Percentiles rank a stretch among this genome's conserved stretches.
phyloP scores from a whole-genome alignment of 2,797 vertebrate species.

The Amblyraja radiata region DNA sequence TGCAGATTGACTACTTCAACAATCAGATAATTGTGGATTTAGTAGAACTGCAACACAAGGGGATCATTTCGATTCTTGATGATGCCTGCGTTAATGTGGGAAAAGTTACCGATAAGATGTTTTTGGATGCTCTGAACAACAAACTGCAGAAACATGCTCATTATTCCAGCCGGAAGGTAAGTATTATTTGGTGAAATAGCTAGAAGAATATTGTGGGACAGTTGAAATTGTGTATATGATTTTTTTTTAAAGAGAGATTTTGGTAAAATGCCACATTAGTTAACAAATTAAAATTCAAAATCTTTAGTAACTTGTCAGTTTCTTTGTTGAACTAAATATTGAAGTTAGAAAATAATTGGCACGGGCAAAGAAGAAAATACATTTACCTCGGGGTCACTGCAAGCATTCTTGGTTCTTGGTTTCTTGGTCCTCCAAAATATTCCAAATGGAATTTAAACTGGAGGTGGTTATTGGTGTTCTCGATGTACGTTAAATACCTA shows the following conservation, averaged over 20 bases:
- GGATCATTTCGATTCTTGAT: slow-evolving; percentile 87
- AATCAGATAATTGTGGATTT: slow-evolving; percentile 96
- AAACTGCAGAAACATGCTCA: slow-evolving; percentile 88
- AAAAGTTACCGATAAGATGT: slow-evolving; percentile 91
- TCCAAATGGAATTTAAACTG: too few species aligned
- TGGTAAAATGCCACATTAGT: background rate
- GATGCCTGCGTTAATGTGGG: slow-evolving; percentile 98
- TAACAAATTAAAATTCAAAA: background rate
- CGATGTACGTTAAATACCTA: background rate
- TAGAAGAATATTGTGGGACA: background rate
- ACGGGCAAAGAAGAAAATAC: background rate
- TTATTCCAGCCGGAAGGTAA: slow-evolving; percentile 95
- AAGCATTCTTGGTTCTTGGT: too few species aligned
- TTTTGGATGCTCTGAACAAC: slow-evolving; percentile 84
- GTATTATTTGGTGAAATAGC: background rate
- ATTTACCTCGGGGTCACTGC: background rate
- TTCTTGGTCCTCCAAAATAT: too few species aligned
- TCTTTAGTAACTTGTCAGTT: too few species aligned
- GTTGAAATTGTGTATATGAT: background rate
- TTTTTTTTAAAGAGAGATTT: background rate
- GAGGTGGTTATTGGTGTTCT: background rate
- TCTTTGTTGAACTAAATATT: too few species aligned
- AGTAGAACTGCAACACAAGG: slow-evolving; percentile 95
- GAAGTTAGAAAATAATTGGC: background rate
- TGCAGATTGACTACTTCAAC: slow-evolving; percentile 95